These are phyloP conservation scores for Agrilus biguttatus DNA, from an alignment of 2,888 invertebrate genomes.

Conservation along the genomic window DNA sequence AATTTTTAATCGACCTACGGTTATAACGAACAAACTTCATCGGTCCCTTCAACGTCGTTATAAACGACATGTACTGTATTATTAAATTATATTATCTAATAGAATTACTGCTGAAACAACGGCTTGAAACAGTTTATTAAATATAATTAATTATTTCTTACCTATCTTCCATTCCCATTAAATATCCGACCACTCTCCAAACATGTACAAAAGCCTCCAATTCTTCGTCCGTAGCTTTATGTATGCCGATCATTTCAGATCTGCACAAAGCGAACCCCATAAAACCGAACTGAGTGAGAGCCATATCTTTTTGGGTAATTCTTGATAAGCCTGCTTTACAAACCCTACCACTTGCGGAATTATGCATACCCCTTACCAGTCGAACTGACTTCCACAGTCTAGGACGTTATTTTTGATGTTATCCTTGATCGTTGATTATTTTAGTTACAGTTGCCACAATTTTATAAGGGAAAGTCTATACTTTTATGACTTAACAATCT, in stretches of 20 bases:
- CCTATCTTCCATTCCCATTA: conserved; percentile 73
- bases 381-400: conserved; percentile 56
- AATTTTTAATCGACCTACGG: too few relatives aligned
- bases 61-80: too few relatives aligned
- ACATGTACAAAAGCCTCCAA: conserved; percentile 66
- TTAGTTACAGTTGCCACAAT: too few relatives aligned
- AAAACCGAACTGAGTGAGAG: conserved; percentile 77
- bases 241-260: conserved; percentile 49
- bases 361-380: conserved; percentile 51
- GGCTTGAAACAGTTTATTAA: too few relatives aligned
- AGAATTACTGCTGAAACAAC: too few relatives aligned
- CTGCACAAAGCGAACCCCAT: conserved; percentile 57
- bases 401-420: conserved; percentile 9
- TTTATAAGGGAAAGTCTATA: too few relatives aligned
- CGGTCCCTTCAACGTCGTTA: too few relatives aligned
- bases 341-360: conserved; percentile 42
- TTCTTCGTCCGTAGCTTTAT: conserved; percentile 42
- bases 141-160: conserved; percentile 22
- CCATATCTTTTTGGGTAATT: conserved; percentile 72
- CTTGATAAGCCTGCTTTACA: conserved; percentile 33
- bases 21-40: too few relatives aligned
- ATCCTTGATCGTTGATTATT: neutral
- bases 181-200: conserved; percentile 69
- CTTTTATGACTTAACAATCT: too few relatives aligned
- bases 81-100: too few relatives aligned